Evolutionary conservation across 2,797 vertebrate genomes (phyloP), one percentile per base, ranked within the genome.

Genomic region (Bovichtus diacanthus): DNA sequence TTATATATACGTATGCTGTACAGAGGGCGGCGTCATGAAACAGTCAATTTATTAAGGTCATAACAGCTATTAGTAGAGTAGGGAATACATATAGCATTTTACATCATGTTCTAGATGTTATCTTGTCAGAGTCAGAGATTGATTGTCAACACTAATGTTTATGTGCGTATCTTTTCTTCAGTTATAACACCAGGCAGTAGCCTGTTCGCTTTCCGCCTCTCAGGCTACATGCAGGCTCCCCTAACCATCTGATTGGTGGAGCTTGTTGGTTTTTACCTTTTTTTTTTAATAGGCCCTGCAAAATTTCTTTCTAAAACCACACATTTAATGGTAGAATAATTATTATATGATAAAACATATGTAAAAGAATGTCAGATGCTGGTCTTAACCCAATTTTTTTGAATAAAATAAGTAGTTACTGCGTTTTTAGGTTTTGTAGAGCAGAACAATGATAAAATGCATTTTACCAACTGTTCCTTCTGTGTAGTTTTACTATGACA

Each of bases 31-130:
- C 2, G 10, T 54, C 43, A 19, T 41, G 7, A 73, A 65, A 58
- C 6, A 9, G 46, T 43, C 41, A 11, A 27, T 51, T 65, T 62
- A 63, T 67, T 21, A 70, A 12, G 49, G 60, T 67, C 36, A n/a
- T 56, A 59, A 68, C 5, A 15, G 27, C 59, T 65, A 41, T 34
- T 61, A 38, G 46, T 18, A 3, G 27, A 21, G 9, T 70, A 38
- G 12, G 62, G 18, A 41, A 59, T 59, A n/a, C 51, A 53, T 56
- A 18, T 29, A 31, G 39, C 13, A 59, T 19, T 67, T 62, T 18
- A 38, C 43, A 51, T 73, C 44, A 64, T 18, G 31, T 8, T 23
- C 6, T 19, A 50, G n/a, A 71, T 80, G 47, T 47, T 51, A 73
- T 73, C 64, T 23, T 63, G 34, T 50, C 49, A 27, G 27, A 27